These are phyloP conservation scores for Thunnus thynnus DNA, from an alignment of 2,113 vertebrate species.

Conservation along the genomic window DNA sequence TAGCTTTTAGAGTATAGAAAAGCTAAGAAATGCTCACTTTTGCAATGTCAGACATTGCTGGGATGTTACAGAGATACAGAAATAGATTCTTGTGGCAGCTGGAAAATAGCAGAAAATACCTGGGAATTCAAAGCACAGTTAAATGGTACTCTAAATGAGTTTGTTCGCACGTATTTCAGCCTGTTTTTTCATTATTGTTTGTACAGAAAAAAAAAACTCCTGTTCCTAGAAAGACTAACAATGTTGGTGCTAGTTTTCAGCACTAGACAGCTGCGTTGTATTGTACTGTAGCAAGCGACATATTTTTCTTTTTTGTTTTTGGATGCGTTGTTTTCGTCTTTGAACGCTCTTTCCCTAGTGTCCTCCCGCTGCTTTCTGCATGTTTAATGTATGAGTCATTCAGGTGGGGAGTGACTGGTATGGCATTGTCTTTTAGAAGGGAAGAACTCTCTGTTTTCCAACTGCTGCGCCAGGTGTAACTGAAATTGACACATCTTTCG, in stretches of 20 bases:
- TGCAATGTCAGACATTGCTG: constrained; percentile 39
- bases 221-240: constrained; percentile 51
- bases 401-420: constrained; percentile 82
- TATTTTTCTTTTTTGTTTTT: constrained; percentile 59
- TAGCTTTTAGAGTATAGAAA: constrained; percentile 48
- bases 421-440: constrained; percentile 79
- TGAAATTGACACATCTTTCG: constrained; percentile 84
- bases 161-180: neutral
- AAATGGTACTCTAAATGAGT: constrained; percentile 20
- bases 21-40: constrained; percentile 37
- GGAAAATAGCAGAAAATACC: constrained; percentile 10
- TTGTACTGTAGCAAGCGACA: constrained; percentile 47
- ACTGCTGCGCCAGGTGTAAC: constrained; percentile 76
- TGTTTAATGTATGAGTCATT: constrained; percentile 86
- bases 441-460: constrained; percentile 76
- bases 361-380: constrained; percentile 80
- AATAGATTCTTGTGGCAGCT: constrained; percentile 40
- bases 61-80: constrained; percentile 44
- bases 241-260: constrained; percentile 31
- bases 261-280: constrained; percentile 56
- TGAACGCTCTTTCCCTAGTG: constrained; percentile 75
- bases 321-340: constrained; percentile 77
- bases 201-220: constrained; percentile 14
- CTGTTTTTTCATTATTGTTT: neutral
- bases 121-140: constrained; percentile 5